Evolutionary conservation across 2,797 vertebrate species (phyloP).

Genomic region (Pygocentrus nattereri): DNA sequence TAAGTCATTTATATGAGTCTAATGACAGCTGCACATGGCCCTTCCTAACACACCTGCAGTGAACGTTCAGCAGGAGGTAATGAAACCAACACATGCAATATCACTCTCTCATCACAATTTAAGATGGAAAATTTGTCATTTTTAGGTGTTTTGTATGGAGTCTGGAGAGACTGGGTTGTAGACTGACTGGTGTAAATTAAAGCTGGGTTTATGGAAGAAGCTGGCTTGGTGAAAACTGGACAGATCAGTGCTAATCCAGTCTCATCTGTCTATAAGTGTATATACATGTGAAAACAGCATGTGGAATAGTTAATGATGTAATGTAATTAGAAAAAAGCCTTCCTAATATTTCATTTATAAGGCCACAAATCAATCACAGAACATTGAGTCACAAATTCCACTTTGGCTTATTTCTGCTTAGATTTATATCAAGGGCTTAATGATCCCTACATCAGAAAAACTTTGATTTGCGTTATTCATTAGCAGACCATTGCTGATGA

Average conservation of each 20-base stretch:
- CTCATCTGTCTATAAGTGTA: background rate
- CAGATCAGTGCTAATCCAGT: background rate
- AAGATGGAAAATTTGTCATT: constrained; percentile 28
- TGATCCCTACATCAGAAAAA: background rate
- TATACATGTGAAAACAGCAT: no score
- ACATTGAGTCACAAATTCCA: no score
- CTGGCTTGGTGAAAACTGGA: background rate
- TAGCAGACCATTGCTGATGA: background rate
- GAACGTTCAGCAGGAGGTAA: constrained; percentile 6
- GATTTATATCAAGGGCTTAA: background rate
- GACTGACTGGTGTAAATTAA: background rate
- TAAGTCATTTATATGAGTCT: constrained; percentile 51
- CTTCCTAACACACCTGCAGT: constrained; percentile 22
- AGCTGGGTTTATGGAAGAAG: constrained; percentile 1
- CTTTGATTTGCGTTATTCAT: background rate
- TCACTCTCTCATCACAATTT: constrained; percentile 19
- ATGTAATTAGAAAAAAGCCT: no score
- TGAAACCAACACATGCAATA: constrained; percentile 23
- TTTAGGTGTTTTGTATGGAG: constrained; percentile 3
- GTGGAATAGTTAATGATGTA: no score
- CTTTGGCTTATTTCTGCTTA: no score
- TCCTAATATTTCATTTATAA: no score
- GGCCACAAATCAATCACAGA: no score
- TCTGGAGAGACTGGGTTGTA: background rate
- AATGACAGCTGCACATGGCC: constrained; percentile 27